Conservation (phyloP, 2,113 vertebrate species). For the Nesoenas mayeri region DNA sequence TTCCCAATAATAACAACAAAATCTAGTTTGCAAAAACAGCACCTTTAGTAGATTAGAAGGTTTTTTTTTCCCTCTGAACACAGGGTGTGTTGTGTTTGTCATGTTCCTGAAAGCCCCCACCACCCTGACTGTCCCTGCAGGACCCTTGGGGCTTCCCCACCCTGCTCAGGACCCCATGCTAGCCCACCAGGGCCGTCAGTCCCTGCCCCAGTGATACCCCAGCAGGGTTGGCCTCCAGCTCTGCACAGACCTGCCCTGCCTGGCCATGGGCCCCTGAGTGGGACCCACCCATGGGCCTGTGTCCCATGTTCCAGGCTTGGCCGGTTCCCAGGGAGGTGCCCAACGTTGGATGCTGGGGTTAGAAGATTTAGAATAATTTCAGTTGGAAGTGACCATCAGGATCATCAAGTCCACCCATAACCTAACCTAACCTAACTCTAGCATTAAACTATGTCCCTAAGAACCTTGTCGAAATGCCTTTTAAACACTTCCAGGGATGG, state of each 20-base stretch:
- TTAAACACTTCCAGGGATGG: too few relatives aligned
- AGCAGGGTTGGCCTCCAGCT: background rate
- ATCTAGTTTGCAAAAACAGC: background rate
- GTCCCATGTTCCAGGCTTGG: too few relatives aligned
- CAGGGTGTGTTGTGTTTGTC: background rate
- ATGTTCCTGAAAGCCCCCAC: background rate
- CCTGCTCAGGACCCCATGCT: background rate
- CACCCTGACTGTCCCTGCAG: background rate
- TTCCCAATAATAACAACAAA: background rate
- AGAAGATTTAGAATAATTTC: too few relatives aligned
- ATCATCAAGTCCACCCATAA: too few relatives aligned
- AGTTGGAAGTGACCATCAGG: too few relatives aligned
- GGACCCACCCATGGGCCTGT: accelerated
- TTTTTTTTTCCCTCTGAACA: background rate
- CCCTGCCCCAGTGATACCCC: accelerated
- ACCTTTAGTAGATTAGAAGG: background rate
- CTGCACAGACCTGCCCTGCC: background rate
- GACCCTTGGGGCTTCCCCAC: accelerated
- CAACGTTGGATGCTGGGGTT: accelerated
- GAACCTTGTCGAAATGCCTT: too few relatives aligned
- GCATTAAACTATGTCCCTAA: too few relatives aligned
- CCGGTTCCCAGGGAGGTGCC: too few relatives aligned
- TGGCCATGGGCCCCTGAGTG: accelerated
- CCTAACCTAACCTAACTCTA: too few relatives aligned
- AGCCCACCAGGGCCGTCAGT: background rate